These are phyloP conservation scores for Periplaneta americana DNA, from an alignment of 1,140 invertebrate genomes.

Conservation along the genomic window DNA sequence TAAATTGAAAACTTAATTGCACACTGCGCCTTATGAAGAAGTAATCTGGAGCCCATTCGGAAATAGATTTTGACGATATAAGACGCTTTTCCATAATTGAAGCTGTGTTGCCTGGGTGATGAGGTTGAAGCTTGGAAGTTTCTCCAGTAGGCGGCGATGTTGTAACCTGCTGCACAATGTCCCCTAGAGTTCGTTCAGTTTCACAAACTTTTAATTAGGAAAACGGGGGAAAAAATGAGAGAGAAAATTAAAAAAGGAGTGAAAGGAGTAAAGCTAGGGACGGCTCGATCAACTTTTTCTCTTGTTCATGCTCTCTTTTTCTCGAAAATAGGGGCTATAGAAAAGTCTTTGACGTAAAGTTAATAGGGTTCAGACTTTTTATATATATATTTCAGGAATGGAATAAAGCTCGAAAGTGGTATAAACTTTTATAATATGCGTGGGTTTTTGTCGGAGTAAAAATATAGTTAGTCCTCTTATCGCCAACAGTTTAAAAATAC, in stretches of 20 bases:
- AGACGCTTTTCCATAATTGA: not conserved
- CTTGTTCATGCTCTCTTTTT: not conserved
- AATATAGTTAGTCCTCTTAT: not conserved
- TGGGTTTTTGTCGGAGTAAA: not conserved
- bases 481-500: not conserved
- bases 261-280: not conserved
- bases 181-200: conserved; percentile 7
- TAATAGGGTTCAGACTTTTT: not conserved
- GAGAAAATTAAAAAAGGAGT: not conserved
- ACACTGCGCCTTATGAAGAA: too few species aligned
- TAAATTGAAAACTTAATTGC: too few species aligned
- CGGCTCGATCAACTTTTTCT: not conserved
- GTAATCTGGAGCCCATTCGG: too few species aligned
- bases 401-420: not conserved
- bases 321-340: not conserved
- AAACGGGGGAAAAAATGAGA: not conserved
- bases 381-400: not conserved
- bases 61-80: not conserved
- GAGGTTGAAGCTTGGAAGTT: conserved; percentile 1
- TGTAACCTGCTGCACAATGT: conserved; percentile 3
- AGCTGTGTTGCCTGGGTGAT: not conserved
- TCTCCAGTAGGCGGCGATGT: not conserved
- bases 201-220: conserved; percentile 13
- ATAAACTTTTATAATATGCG: not conserved
- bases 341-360: not conserved